Conservation (phyloP, 2,888 invertebrate species). For the Drosophila anceps region DNA sequence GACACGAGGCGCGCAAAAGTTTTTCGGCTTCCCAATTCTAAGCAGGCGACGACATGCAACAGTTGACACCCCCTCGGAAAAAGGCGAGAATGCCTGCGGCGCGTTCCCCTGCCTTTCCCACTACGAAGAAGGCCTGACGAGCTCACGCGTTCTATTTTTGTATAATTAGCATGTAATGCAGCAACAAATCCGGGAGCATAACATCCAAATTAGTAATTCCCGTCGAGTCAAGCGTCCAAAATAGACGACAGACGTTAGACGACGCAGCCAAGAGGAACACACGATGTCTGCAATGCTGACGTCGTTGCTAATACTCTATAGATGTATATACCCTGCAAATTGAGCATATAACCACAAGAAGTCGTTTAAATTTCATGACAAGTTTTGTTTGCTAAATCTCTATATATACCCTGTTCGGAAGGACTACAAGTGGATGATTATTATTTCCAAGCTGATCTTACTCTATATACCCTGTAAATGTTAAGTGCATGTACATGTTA, state of each 20-base stretch:
- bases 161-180: conserved; percentile 65
- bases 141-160: conserved; percentile 66
- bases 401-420: neutral
- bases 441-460: no score
- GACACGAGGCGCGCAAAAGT: conserved; percentile 62
- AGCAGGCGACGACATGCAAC: conserved; percentile 68
- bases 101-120: neutral
- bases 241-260: conserved; percentile 37
- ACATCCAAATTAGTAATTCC: conserved; percentile 68
- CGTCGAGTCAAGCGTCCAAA: conserved; percentile 45
- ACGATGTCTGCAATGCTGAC: conserved; percentile 55
- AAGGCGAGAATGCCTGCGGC: conserved; percentile 4
- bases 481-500: no score
- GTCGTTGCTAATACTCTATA: conserved; percentile 40
- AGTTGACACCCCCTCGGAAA: conserved; percentile 53
- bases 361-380: neutral
- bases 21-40: conserved; percentile 34
- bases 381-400: neutral
- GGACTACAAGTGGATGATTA: neutral
- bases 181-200: conserved; percentile 70
- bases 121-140: neutral
- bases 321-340: conserved; percentile 42
- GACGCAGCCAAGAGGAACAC: conserved; percentile 45
- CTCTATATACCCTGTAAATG: neutral
- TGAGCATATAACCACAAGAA: no score